phyloP scores from a whole-genome alignment of 2,888 invertebrate genomes.

The Rotaria macrura region DNA sequence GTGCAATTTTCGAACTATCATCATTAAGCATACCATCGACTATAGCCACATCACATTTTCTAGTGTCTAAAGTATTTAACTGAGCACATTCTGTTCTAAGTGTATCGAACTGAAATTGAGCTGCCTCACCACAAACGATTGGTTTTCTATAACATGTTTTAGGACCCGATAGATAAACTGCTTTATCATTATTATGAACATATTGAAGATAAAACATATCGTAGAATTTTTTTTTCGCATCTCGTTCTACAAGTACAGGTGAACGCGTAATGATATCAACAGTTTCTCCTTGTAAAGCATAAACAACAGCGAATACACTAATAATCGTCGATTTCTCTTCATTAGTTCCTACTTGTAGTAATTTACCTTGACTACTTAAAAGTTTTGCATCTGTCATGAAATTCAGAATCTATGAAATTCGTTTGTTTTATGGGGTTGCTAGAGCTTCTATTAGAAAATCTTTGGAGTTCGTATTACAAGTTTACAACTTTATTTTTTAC shows the following conservation, averaged over 20 bases:
- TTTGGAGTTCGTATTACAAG: not conserved
- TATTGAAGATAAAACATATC: conserved; percentile 12
- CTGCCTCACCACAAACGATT: conserved; percentile 34
- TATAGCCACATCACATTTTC: conserved; percentile 27
- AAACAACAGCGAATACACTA: conserved; percentile 39
- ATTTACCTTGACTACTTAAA: conserved; percentile 32
- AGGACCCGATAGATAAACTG: conserved; percentile 20
- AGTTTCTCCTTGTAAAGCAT: conserved; percentile 36
- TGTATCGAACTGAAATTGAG: conserved; percentile 34
- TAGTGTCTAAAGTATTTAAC: conserved; percentile 19
- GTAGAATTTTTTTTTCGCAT: conserved; percentile 20
- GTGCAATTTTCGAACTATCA: too few relatives aligned
- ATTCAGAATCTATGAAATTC: not conserved
- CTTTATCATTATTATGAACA: conserved; percentile 23
- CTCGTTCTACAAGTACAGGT: conserved; percentile 34
- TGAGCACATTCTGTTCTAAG: conserved; percentile 29
- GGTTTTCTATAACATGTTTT: conserved; percentile 31
- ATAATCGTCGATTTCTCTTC: conserved; percentile 38
- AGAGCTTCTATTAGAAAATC: not conserved
- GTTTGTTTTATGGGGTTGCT: not conserved
- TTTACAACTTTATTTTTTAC: not conserved
- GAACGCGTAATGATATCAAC: conserved; percentile 35
- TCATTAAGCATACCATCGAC: conserved; percentile 24
- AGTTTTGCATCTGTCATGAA: conserved; percentile 22
- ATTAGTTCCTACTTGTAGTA: conserved; percentile 47